Conservation (phyloP, 2,113 vertebrate species). For the Addax nasomaculatus region DNA sequence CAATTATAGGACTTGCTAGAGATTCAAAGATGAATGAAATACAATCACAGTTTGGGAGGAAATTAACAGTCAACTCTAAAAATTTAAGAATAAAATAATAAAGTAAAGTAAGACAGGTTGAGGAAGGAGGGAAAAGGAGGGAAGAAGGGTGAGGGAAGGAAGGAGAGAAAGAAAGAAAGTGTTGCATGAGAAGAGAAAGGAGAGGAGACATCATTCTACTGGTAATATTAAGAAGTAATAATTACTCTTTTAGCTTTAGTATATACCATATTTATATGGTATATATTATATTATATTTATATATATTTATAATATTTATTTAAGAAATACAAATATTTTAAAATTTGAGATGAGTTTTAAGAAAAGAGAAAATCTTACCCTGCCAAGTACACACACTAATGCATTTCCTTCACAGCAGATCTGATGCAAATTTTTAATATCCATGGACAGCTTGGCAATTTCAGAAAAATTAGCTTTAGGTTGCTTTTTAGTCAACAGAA, state of each 20-base stretch:
- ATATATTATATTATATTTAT: not conserved
- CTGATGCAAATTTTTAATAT: conserved; percentile 44
- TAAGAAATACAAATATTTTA: not conserved
- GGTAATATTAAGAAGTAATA: not conserved
- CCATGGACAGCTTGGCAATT: conserved; percentile 1
- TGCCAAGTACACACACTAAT: not conserved
- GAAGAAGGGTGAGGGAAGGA: not conserved
- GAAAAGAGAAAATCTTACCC: not conserved
- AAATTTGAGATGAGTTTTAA: not conserved
- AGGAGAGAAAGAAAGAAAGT: not conserved
- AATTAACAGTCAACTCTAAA: not conserved
- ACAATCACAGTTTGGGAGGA: not conserved
- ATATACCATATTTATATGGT: not conserved
- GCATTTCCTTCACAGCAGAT: conserved; percentile 69
- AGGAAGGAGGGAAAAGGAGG: not conserved
- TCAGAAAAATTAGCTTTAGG: conserved; percentile 54
- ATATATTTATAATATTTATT: not conserved
- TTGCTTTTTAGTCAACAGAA: conserved; percentile 71
- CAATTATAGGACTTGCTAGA: not conserved
- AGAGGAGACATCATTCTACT: not conserved
- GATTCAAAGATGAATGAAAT: not conserved
- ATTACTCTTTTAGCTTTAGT: not conserved
- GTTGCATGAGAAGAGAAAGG: not conserved
- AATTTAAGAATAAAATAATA: not conserved
- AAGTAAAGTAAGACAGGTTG: not conserved